phyloP scores from a whole-genome alignment of 2,113 vertebrate genomes.

The Ovibos moschatus region DNA sequence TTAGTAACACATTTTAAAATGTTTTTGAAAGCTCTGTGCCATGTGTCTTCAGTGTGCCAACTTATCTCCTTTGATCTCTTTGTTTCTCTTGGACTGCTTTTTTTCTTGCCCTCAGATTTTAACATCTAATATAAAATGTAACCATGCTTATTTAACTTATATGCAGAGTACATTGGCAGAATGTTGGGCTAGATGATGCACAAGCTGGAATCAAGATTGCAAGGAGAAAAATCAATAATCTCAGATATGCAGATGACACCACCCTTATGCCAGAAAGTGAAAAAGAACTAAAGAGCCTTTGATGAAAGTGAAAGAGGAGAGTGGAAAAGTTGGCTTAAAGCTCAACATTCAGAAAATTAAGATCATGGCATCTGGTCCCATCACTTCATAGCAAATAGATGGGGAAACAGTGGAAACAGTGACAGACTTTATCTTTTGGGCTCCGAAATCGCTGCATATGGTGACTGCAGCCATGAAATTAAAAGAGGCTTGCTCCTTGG shows the following conservation, averaged over 20 bases:
- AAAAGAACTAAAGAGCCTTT: not conserved
- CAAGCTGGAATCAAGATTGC: not conserved
- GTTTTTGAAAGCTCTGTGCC: not conserved
- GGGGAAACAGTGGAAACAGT: not conserved
- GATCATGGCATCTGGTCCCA: not conserved
- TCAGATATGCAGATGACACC: not conserved
- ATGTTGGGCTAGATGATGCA: not conserved
- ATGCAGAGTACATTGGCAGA: not conserved
- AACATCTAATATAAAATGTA: not conserved
- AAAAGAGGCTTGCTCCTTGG: not conserved
- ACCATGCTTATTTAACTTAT: not conserved
- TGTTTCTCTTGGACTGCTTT: rapidly evolving
- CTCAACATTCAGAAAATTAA: not conserved
- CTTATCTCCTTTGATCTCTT: not conserved
- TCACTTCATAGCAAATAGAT: not conserved
- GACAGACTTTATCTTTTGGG: not conserved
- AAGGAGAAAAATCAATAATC: not conserved
- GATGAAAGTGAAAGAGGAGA: not conserved
- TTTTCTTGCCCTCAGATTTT: not conserved
- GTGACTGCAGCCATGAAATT: not conserved
- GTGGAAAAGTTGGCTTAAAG: not conserved
- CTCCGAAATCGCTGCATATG: not conserved
- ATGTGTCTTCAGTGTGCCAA: not conserved
- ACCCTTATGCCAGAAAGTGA: not conserved
- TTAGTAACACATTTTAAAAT: not conserved